A percentile compares a stretch with the other conserved stretches of the same genome.
Conservation (phyloP, 2,888 invertebrate species). For the Melieria omissa region DNA sequence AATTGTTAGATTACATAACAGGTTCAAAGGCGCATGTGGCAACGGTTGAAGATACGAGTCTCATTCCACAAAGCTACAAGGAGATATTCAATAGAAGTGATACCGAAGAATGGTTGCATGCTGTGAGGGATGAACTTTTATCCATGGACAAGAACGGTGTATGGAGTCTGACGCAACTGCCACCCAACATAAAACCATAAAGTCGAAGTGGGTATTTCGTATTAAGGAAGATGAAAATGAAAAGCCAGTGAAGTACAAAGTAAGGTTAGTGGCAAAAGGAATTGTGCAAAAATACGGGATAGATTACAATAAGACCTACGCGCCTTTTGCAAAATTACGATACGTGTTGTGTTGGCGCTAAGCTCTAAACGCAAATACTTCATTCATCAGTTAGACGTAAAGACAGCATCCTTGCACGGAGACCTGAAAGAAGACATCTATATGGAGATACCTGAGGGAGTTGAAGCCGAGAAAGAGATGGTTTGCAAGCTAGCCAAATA, state of each 20-base stretch:
- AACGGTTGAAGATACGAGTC: neutral
- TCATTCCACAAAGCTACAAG: slow-evolving; percentile 5
- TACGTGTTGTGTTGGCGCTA: slow-evolving; percentile 25
- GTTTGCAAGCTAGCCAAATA: slow-evolving; percentile 23
- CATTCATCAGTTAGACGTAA: slow-evolving; percentile 33
- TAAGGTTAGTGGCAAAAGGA: slow-evolving; percentile 31
- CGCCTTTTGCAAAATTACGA: too few relatives aligned
- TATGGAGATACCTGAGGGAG: slow-evolving; percentile 34
- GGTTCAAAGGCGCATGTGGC: neutral
- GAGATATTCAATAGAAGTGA: neutral
- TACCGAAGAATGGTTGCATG: too few relatives aligned
- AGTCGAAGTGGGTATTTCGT: slow-evolving; percentile 37
- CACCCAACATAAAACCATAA: slow-evolving; percentile 7
- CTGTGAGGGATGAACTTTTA: neutral
- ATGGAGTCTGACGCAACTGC: slow-evolving; percentile 1
- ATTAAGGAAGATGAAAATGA: slow-evolving; percentile 30
- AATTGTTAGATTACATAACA: slow-evolving; percentile 7
- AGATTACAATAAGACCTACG: slow-evolving; percentile 27
- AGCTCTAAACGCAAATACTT: slow-evolving; percentile 15
- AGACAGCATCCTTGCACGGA: slow-evolving; percentile 35
- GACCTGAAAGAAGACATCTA: slow-evolving; percentile 34
- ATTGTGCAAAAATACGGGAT: slow-evolving; percentile 35
- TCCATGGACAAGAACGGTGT: slow-evolving; percentile 18
- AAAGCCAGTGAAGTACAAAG: neutral
- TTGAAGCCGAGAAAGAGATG: neutral